Evolutionary conservation across 2,888 invertebrate species (phyloP), one percentile per base, ranked within the genome.

Genomic region (Girardia tigrina): DNA sequence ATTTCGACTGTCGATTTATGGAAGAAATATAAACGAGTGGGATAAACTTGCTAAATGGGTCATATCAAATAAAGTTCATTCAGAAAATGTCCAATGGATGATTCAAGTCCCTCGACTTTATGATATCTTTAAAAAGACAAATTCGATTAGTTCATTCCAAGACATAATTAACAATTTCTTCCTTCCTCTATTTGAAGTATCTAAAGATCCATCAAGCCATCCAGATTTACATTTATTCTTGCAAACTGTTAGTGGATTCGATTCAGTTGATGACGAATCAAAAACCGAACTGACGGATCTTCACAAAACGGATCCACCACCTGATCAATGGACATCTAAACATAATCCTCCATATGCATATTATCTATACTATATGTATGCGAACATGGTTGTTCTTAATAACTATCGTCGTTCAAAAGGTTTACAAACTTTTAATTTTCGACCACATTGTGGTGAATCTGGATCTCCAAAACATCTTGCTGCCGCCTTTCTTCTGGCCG

Each of bases 291-390:
- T 93, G 86, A 92, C 79, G 85, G 90, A 82, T 88, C 95, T 86
- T 90, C 94, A 86, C 88, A 88, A 79, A 89, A 91, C 82, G 71
- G 80, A 81, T 6, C 81, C 82, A 0, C 77, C 88, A 12, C 98
- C 98, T 0, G 89, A 88, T 77, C 86, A 89, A 75, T 98, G 97
- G 94, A 88, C 87, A 29, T 90, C 90, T 73, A 87, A 89, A 74
- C 95, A 97, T 83, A 99, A 99, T 87, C 98, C 98, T 12, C 93
- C 97, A 0, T 98, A 98, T 85, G 91, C 91, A 2, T 98, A 98
- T 86, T 98, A 99, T 83, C 89, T 94, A 78, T 98, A 94, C 87
- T 98, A 94, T 84, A 94, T 93, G 89, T 98, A 91, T 85, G 94
- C 95, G 75, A 98, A 98, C 85, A 89, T 98, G 86, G 89, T 91